A percentile compares a stretch with the other conserved stretches of the same genome.
phyloP scores from a whole-genome alignment of 2,888 invertebrate genomes.

The Allacma fusca region DNA sequence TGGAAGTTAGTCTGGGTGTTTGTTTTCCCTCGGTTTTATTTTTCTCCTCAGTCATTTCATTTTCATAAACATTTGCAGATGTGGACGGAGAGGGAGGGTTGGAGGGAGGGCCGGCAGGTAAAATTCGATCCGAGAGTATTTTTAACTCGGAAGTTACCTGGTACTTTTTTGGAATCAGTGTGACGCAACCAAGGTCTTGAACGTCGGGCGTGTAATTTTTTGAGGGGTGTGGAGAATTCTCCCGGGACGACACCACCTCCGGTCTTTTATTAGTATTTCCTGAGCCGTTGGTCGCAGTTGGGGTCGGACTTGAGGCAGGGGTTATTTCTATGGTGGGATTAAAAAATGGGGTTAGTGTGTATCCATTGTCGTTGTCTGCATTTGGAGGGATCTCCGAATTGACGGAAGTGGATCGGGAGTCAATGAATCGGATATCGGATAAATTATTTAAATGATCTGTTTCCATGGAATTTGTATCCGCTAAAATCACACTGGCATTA shows the following conservation, averaged over 20 bases:
- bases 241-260: no score
- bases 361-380: background rate
- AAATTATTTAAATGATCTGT: background rate
- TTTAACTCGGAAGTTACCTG: constrained; percentile 55
- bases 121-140: constrained; percentile 24
- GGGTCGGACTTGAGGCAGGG: constrained; percentile 48
- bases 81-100: background rate
- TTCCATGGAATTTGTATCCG: background rate
- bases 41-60: no score
- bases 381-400: background rate
- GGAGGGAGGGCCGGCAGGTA: constrained; percentile 8
- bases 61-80: no score
- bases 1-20: no score
- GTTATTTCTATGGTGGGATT: constrained; percentile 58
- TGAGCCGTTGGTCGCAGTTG: background rate
- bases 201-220: no score
- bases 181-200: constrained; percentile 55
- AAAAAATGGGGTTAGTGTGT: constrained; percentile 6
- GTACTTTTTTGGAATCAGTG: constrained; percentile 55
- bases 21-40: no score
- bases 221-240: no score
- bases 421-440: constrained; percentile 13
- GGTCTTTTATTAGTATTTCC: no score
- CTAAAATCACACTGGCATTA: background rate
- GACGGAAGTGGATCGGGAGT: constrained; percentile 18